Percentiles rank a stretch among this genome's conserved stretches.
Evolutionary conservation across 92 coral and sea anemone species (phyloP).

Genomic region (Phymanthus crucifer): DNA sequence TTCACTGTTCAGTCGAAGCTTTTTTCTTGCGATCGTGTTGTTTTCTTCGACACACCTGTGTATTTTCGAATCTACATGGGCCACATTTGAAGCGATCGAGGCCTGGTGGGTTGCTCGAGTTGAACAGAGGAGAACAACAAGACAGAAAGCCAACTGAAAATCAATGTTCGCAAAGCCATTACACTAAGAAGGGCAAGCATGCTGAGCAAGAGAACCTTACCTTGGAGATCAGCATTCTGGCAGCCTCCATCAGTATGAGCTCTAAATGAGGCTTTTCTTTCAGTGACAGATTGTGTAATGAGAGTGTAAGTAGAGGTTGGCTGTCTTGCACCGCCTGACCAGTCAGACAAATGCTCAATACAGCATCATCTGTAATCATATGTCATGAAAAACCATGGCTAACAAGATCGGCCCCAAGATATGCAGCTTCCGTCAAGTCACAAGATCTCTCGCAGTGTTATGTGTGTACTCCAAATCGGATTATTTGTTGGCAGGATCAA

Average conservation of each 20-base stretch:
- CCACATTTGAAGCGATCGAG: background rate
- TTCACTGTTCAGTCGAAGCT: conserved; percentile 44
- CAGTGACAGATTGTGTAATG: background rate
- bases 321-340: background rate
- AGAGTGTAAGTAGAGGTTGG: background rate
- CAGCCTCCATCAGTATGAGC: background rate
- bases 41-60: conserved; percentile 12
- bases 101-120: background rate
- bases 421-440: no score
- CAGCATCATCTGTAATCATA: background rate
- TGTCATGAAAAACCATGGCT: background rate
- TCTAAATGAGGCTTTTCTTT: background rate
- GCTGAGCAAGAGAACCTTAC: background rate
- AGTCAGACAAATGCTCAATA: background rate
- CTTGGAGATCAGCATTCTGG: background rate
- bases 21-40: background rate
- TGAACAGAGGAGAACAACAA: background rate
- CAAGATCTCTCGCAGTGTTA: background rate
- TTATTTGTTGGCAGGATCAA: background rate
- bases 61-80: conserved; percentile 14
- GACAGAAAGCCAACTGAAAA: conserved; percentile 3
- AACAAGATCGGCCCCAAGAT: background rate
- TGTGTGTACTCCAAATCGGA: background rate
- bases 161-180: no score
- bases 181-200: no score